Evolutionary conservation across 2,113 vertebrate genomes (phyloP).

Genomic region (Gobio gobio): DNA sequence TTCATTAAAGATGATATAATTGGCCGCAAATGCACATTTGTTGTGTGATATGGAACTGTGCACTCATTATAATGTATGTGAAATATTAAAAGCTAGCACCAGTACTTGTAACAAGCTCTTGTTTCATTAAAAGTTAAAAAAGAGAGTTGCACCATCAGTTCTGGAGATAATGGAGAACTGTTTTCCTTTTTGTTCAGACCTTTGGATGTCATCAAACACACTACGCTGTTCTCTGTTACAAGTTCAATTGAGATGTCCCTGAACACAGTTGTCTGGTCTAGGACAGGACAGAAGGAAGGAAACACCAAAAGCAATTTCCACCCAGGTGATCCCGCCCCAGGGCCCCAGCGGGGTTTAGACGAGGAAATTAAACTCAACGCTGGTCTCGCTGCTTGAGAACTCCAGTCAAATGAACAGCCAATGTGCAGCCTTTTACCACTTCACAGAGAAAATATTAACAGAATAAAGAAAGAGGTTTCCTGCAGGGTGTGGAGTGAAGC

Average conservation of each 20-base stretch:
- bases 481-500: slow-evolving; percentile 41
- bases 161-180: slow-evolving; percentile 17
- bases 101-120: slow-evolving; percentile 17
- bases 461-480: slow-evolving; percentile 54
- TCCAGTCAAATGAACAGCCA: slow-evolving; percentile 68
- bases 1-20: slow-evolving; percentile 24
- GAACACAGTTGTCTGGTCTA: slow-evolving; percentile 36
- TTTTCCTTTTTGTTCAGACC: neutral
- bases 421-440: slow-evolving; percentile 46
- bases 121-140: slow-evolving; percentile 41
- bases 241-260: slow-evolving; percentile 28
- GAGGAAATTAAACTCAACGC: slow-evolving; percentile 72
- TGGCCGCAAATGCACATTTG: neutral
- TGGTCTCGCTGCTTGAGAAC: slow-evolving; percentile 57
- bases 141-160: neutral
- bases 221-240: neutral
- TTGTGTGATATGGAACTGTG: neutral
- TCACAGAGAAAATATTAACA: slow-evolving; percentile 60
- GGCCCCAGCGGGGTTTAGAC: slow-evolving; percentile 69
- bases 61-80: slow-evolving; percentile 31
- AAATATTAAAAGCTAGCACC: slow-evolving; percentile 15
- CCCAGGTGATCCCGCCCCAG: slow-evolving; percentile 74
- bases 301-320: slow-evolving; percentile 80
- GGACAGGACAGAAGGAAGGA: slow-evolving; percentile 64
- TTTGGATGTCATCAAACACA: slow-evolving; percentile 1